Conservation (phyloP, 2,888 invertebrate genomes). For the Lasioglossum marginatum region DNA sequence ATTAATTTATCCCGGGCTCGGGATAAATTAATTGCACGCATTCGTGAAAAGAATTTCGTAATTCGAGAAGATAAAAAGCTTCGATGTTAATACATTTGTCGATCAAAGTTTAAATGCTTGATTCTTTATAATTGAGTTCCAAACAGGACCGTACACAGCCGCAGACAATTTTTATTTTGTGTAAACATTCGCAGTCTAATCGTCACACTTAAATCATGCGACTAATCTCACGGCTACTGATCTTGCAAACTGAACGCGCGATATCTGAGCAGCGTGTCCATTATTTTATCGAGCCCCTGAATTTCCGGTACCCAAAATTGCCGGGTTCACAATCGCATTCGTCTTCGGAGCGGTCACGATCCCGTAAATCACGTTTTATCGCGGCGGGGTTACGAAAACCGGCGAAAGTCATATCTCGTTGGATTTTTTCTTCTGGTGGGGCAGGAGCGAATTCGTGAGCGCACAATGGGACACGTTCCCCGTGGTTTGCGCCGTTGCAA, state of each 20-base stretch:
- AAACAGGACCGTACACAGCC: not conserved
- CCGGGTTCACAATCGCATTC: not conserved
- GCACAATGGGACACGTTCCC: constrained; percentile 50
- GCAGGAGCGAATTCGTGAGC: constrained; percentile 24
- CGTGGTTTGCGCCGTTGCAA: constrained; percentile 71
- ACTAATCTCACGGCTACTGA: not conserved
- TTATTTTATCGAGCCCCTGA: not conserved
- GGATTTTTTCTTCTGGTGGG: not conserved
- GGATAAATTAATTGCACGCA: not conserved
- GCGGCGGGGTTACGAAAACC: not conserved
- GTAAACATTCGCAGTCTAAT: not conserved
- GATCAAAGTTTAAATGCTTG: not conserved
- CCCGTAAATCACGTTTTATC: constrained; percentile 10
- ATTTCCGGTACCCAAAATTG: not conserved
- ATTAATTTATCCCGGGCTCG: too few relatives aligned
- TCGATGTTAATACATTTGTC: not conserved
- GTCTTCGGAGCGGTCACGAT: not conserved
- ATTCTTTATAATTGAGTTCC: not conserved
- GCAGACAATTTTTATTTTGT: too few relatives aligned
- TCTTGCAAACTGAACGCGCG: not conserved
- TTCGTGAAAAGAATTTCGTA: not conserved
- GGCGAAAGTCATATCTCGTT: constrained; percentile 2
- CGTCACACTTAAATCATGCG: not conserved
- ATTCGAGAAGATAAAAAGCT: not conserved
- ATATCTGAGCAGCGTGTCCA: not conserved